Evolutionary conservation across 2,797 vertebrate species (phyloP), one percentile per base, ranked within the genome.

Genomic region (Nyctalus aviator): DNA sequence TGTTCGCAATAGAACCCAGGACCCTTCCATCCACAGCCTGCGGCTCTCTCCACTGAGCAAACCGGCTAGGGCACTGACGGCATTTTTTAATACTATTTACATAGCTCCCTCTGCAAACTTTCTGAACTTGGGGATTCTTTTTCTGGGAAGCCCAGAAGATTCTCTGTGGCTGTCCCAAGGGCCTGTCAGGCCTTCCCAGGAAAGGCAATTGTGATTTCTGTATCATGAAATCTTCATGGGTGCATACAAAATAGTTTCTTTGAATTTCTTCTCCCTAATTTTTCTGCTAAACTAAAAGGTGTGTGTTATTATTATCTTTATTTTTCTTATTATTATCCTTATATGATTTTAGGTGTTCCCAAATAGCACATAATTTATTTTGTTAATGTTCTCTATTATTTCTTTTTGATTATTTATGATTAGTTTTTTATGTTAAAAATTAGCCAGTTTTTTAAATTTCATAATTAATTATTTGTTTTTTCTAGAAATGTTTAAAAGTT

Each of bases 371-470:
- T 68, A 55, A 68, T 62, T 88, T 77, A 79, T 78, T 76, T 84
- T 95, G 62, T 85, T 86, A 82, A 87, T 85, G 20, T 84, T 94
- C 77, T 68, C 21, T 87, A 23, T 69, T 32, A 78, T 79, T 90
- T 81, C 23, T 68, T 86, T 18, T 68, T 59, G 50, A 46, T 84
- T 91, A 90, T 64, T 84, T 94, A 95, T 53, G 15, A 81, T 83
- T 92, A 91, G 59, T 14, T 59, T 95, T 95, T 44, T 46, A 79
- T 93, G 78, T 95, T 83, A 84, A 86, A 92, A 88, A 72, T 68
- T 84, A 79, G 77, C 46, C 84, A 68, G 44, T 73, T 72, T 46
- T 83, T 53, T 76, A 76, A 71, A 48, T 76, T 84, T 25, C 27
- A 37, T 71, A 79, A 79, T n/a, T 71, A 79, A 79, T n/a, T 35